Conservation (phyloP, 1,140 invertebrate species). For the Aricia agestis region DNA sequence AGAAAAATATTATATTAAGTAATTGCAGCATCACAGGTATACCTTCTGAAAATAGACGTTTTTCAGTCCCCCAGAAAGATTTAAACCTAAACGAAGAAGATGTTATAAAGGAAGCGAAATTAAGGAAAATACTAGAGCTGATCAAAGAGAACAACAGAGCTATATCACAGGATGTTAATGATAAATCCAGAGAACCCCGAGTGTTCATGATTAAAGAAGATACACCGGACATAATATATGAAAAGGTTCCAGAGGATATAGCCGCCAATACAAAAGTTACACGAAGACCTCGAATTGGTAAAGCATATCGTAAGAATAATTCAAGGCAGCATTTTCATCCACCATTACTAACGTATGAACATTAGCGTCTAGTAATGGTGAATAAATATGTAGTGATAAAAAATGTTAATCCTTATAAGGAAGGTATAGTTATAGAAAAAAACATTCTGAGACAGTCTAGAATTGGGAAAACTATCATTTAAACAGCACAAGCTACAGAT, state of each 20-base stretch:
- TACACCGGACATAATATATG: not conserved
- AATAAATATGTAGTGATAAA: not conserved
- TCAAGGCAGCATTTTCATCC: not conserved
- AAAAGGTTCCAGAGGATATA: not conserved
- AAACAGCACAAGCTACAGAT: not conserved
- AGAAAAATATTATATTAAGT: too few species aligned
- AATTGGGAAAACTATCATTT: too few species aligned
- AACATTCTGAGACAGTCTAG: not conserved
- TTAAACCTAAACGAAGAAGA: not conserved
- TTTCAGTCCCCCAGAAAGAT: not conserved
- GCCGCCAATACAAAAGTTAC: not conserved
- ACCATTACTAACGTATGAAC: not conserved
- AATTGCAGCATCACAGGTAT: too few species aligned
- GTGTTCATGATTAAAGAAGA: not conserved
- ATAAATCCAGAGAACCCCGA: not conserved
- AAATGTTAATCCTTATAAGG: too few species aligned
- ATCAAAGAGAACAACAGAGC: not conserved
- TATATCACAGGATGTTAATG: not conserved
- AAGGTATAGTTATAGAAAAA: too few species aligned
- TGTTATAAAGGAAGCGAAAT: not conserved
- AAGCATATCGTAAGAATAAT: not conserved
- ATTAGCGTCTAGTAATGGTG: too few species aligned
- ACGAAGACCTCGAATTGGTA: not conserved
- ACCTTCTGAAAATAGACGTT: not conserved
- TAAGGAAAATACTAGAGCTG: not conserved